Evolutionary conservation across 2,797 vertebrate species (phyloP), one percentile per base, ranked within the genome.

Genomic region (Trematomus bernacchii): DNA sequence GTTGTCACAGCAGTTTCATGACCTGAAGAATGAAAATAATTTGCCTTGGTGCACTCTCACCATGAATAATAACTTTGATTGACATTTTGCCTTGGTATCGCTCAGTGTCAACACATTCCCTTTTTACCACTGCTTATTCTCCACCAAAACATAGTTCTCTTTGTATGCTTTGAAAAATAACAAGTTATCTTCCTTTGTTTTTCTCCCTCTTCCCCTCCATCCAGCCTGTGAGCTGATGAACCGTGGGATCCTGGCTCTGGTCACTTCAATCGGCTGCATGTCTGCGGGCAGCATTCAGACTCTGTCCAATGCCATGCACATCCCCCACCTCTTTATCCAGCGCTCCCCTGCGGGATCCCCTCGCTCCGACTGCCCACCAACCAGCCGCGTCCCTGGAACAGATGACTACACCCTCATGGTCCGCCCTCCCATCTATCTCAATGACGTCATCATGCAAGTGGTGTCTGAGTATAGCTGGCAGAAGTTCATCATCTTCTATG

Each of bases 141-240:
- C 59, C 23, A 54, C 21, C 40, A 13, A 53, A 47, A n/a, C 33
- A 53, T 57, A 1, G 27, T 11, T 11, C 3, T 12, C 10, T 37
- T 30, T 65, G 11, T 15, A 4, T 21, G 42, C 46, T 66, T 66
- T 51, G n/a, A 42, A 65, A 66, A 82, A 65, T 83, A 78, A 88
- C 40, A 61, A 3, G 1, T 53, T 61, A 48, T 7, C 27, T 59
- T 3, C n/a, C 66, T 44, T 14, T 23, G 47, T 42, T 71, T 27
- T 48, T 3, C n/a, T 67, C 47, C 15, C 19, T 50, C 44, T 71
- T 52, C 14, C 10, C 4, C 13, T 57, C 80, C 83, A 91, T 94
- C 2, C 91, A 99, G 98, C 97, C 43, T 99, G 98, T 76, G 98
- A 99, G 92, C 95, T 99, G 89, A 99, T 99, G 98, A 99, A 99